Conservation (phyloP, 2,888 invertebrate species). For the Tridacna gigas region DNA sequence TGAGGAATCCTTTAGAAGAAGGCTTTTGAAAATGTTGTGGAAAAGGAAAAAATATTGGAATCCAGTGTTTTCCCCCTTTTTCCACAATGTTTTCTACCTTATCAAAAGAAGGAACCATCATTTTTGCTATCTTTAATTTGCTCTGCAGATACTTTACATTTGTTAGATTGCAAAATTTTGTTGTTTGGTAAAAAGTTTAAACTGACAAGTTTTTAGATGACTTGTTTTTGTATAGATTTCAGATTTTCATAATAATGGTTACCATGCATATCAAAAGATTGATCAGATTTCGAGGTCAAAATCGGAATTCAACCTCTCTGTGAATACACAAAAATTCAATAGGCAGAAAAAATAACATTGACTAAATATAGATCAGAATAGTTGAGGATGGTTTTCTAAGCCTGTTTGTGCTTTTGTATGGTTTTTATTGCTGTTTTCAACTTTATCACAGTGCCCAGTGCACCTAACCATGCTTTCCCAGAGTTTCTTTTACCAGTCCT, state of each 20-base stretch:
- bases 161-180: not conserved
- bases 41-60: not conserved
- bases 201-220: not conserved
- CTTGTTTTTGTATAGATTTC: constrained; percentile 43
- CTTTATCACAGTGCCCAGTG: too few species aligned
- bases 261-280: constrained; percentile 66
- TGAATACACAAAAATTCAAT: constrained; percentile 35
- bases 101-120: not conserved
- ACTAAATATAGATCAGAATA: not conserved
- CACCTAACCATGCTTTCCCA: too few species aligned
- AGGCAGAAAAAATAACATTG: constrained; percentile 2
- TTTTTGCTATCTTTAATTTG: not conserved
- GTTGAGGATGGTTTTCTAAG: not conserved
- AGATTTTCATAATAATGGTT: constrained; percentile 62
- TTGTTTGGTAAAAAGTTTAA: not conserved
- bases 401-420: too few species aligned
- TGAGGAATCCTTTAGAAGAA: too few species aligned
- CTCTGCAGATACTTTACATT: not conserved
- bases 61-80: not conserved
- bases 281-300: constrained; percentile 64
- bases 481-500: too few species aligned
- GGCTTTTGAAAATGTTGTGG: not conserved
- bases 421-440: too few species aligned
- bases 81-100: not conserved
- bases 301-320: constrained; percentile 61